phyloP scores from a whole-genome alignment of 2,797 vertebrate species.

The Alcedo quadribrachys region DNA sequence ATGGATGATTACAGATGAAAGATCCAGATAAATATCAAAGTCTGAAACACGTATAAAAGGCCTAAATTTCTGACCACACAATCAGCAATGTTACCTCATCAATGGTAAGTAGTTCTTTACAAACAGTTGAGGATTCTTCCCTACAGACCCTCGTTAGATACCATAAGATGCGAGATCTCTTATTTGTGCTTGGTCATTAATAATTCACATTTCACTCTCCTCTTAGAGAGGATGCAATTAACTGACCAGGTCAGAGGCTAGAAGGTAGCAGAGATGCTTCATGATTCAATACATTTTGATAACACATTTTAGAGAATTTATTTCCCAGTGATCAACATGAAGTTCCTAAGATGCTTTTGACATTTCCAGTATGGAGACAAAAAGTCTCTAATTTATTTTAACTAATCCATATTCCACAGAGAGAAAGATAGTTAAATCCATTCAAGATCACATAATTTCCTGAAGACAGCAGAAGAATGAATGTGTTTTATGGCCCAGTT shows the following conservation, averaged over 20 bases:
- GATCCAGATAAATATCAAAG: background rate
- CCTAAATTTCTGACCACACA: background rate
- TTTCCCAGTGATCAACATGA: background rate
- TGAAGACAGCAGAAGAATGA: constrained; percentile 37
- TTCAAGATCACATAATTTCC: constrained; percentile 45
- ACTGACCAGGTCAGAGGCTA: background rate
- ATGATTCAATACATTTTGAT: background rate
- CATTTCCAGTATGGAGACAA: background rate
- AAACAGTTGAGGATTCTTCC: background rate
- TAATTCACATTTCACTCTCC: background rate
- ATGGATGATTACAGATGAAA: background rate
- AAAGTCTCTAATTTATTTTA: constrained; percentile 6
- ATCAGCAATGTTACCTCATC: background rate
- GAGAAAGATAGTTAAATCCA: background rate
- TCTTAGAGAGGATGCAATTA: background rate
- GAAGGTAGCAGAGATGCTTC: background rate
- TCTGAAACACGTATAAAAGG: background rate
- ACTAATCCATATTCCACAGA: background rate
- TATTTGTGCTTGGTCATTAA: background rate
- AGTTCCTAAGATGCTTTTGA: background rate
- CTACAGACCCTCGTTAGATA: background rate
- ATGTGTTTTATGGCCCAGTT: constrained; percentile 54
- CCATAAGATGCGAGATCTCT: background rate
- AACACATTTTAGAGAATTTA: background rate
- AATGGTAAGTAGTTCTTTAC: background rate